These are phyloP conservation scores for Epinephelus fuscoguttatus DNA, from an alignment of 2,113 vertebrate genomes.

Conservation along the genomic window DNA sequence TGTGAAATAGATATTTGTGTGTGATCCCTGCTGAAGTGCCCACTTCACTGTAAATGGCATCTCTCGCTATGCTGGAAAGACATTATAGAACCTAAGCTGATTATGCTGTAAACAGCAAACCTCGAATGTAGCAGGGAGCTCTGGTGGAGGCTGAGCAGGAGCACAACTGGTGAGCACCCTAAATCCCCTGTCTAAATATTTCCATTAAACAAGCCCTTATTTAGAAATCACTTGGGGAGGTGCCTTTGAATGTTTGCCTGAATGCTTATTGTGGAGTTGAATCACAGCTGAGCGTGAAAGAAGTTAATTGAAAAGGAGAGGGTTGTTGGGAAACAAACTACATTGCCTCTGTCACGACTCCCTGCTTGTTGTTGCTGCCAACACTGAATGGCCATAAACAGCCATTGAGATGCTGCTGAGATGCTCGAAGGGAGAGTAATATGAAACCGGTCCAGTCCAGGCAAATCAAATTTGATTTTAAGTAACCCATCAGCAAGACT, in stretches of 20 bases:
- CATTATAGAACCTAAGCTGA: constrained; percentile 41
- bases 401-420: constrained; percentile 15
- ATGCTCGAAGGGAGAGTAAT: constrained; percentile 16
- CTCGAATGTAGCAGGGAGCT: constrained; percentile 17
- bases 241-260: constrained; percentile 52
- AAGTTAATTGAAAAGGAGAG: constrained; percentile 66
- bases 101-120: constrained; percentile 41
- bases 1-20: constrained; percentile 27
- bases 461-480: constrained; percentile 23
- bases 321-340: constrained; percentile 41
- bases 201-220: constrained; percentile 49
- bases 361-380: constrained; percentile 38
- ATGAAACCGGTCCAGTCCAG: constrained; percentile 31
- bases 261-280: constrained; percentile 51
- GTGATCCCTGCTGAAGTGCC: constrained; percentile 16
- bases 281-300: constrained; percentile 53
- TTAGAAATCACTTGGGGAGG: constrained; percentile 47
- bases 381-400: constrained; percentile 42
- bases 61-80: constrained; percentile 17
- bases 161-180: constrained; percentile 24
- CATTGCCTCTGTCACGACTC: constrained; percentile 35
- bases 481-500: constrained; percentile 5
- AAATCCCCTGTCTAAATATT: constrained; percentile 50
- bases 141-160: constrained; percentile 36
- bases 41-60: constrained; percentile 34